phyloP scores from a whole-genome alignment of 2,797 vertebrate genomes.

The Sylvia borin region DNA sequence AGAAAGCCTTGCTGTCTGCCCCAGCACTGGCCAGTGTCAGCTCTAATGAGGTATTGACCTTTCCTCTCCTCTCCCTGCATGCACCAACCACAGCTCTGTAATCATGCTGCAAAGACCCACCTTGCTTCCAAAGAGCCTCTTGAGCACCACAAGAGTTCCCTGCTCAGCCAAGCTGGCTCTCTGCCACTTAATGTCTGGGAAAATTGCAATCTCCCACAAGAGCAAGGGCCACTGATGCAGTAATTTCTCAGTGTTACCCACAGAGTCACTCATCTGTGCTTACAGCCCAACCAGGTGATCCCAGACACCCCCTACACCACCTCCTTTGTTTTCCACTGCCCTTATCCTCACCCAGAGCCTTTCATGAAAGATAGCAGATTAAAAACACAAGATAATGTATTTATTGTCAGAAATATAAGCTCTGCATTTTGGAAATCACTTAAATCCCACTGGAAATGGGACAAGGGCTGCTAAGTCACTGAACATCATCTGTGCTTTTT shows the following conservation, averaged over 20 bases:
- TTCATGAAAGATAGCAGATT: background rate
- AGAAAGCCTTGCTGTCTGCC: background rate
- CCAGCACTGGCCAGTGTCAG: background rate
- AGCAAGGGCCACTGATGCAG: background rate
- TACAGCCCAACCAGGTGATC: background rate
- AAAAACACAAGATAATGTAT: background rate
- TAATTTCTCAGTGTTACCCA: background rate
- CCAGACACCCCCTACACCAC: background rate
- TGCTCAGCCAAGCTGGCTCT: background rate
- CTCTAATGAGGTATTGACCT: background rate
- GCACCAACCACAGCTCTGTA: background rate
- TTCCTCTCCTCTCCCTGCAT: background rate
- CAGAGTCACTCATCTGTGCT: background rate
- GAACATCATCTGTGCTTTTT: background rate
- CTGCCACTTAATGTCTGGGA: background rate
- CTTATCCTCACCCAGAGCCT: background rate
- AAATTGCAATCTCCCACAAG: background rate
- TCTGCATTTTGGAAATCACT: background rate
- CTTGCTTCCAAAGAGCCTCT: background rate
- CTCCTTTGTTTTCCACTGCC: background rate
- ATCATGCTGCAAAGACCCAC: background rate
- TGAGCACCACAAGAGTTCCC: background rate
- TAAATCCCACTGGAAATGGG: background rate
- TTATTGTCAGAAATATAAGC: background rate
- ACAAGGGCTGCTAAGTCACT: background rate